These are phyloP conservation scores for Aegotheles bennettii DNA, from an alignment of 2,113 vertebrate species.

Conservation along the genomic window DNA sequence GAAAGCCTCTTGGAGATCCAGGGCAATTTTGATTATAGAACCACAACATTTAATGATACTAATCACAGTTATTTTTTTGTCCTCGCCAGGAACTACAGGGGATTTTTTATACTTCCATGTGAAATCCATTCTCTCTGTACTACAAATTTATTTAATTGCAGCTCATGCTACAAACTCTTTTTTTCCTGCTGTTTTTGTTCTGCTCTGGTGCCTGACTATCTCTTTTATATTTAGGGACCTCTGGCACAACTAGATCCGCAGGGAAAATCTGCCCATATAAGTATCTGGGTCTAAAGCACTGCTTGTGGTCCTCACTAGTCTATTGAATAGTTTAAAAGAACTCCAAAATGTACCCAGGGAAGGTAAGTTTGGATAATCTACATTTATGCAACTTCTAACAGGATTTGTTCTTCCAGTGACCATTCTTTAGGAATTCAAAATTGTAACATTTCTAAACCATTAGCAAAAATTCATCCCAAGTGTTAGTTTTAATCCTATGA, in stretches of 20 bases:
- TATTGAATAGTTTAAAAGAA: neutral
- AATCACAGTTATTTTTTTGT: neutral
- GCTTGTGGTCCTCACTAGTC: neutral
- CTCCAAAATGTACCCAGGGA: neutral
- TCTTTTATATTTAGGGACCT: neutral
- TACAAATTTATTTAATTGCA: slow-evolving; percentile 17
- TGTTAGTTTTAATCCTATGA: neutral
- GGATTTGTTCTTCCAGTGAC: neutral
- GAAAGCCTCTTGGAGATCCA: neutral
- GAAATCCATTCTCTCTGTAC: neutral
- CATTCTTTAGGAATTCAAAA: neutral
- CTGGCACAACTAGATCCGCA: neutral
- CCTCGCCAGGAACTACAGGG: neutral
- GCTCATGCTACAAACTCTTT: neutral
- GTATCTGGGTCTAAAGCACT: neutral
- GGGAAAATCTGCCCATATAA: neutral
- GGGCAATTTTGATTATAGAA: neutral
- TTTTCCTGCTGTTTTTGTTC: slow-evolving; percentile 20
- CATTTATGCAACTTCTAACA: neutral
- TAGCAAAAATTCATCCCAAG: neutral
- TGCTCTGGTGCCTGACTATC: neutral
- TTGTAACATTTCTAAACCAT: neutral
- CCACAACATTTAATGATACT: neutral
- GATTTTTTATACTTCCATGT: neutral
- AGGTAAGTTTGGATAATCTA: neutral